These are phyloP conservation scores for Diachasma alloeum DNA, from an alignment of 1,140 invertebrate genomes.

Conservation along the genomic window DNA sequence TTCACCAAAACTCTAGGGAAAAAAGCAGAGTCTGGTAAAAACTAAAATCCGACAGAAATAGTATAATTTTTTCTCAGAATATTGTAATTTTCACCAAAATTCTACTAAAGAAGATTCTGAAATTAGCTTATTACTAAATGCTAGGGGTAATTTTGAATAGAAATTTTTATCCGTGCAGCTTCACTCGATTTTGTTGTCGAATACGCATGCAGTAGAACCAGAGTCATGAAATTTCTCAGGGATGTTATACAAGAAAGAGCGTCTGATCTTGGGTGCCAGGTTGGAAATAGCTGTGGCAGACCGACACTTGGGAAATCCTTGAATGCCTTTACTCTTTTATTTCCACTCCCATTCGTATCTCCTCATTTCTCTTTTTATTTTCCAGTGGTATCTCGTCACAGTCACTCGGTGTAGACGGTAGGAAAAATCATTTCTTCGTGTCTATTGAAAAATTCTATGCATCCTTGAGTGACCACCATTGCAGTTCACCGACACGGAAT, in stretches of 20 bases:
- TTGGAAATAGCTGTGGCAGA: slow-evolving; percentile 5
- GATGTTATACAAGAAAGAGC: slow-evolving; percentile 15
- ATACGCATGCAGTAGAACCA: neutral
- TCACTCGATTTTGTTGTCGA: neutral
- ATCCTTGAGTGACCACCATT: slow-evolving; percentile 28
- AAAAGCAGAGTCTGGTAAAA: no score
- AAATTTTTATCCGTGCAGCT: neutral
- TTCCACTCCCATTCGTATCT: neutral
- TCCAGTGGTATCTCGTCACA: slow-evolving; percentile 13
- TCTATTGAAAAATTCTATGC: slow-evolving; percentile 36
- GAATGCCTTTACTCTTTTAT: slow-evolving; percentile 14
- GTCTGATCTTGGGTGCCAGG: slow-evolving; percentile 3
- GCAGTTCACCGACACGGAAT: neutral
- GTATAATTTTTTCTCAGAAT: no score
- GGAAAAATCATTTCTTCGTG: slow-evolving; percentile 24
- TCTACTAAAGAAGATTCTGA: no score
- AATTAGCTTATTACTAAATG: no score
- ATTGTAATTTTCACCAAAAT: no score
- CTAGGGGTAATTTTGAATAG: no score
- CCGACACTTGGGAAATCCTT: slow-evolving; percentile 29
- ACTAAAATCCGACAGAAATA: no score
- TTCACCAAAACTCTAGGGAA: no score
- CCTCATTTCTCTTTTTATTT: neutral
- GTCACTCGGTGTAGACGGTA: slow-evolving; percentile 6
- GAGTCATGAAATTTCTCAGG: slow-evolving; percentile 12